Conservation (phyloP, 2,113 vertebrate species). For the Heptranchias perlo region DNA sequence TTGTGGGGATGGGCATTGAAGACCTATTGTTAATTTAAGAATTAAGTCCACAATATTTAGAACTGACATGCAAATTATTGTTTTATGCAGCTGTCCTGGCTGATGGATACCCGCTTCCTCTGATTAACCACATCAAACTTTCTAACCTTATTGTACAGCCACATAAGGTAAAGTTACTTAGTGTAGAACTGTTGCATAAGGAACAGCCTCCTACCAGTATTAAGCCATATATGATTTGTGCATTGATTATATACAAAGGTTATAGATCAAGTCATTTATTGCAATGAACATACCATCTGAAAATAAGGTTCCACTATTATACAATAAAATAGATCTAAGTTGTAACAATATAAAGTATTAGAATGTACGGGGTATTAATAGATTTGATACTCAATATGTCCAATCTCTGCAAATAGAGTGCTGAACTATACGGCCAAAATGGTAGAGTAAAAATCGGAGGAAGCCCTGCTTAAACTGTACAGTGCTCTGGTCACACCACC, state of each 20-base stretch:
- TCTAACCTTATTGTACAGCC: conserved; percentile 48
- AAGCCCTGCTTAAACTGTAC: not conserved
- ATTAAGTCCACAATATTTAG: not conserved
- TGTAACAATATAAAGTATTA: not conserved
- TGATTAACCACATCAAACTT: conserved; percentile 48
- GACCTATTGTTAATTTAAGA: not conserved
- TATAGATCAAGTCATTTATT: not conserved
- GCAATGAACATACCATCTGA: not conserved
- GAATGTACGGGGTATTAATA: not conserved
- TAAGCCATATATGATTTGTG: not conserved
- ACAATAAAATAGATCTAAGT: not conserved
- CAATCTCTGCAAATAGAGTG: not conserved
- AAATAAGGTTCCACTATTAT: not conserved
- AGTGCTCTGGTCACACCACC: not conserved
- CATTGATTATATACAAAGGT: not conserved
- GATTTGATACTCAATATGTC: not conserved
- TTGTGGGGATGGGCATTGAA: not conserved
- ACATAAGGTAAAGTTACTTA: conserved; percentile 50
- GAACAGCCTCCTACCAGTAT: not conserved
- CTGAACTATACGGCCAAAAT: not conserved
- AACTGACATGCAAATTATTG: conserved; percentile 31
- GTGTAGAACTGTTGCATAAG: not conserved
- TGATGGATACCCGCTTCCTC: conserved; percentile 53
- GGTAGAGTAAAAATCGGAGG: not conserved
- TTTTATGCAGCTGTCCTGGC: conserved; percentile 49